Percentiles rank a stretch among this genome's conserved stretches.
phyloP scores from a whole-genome alignment of 2,888 invertebrate genomes.

The Brenthis daphne region DNA sequence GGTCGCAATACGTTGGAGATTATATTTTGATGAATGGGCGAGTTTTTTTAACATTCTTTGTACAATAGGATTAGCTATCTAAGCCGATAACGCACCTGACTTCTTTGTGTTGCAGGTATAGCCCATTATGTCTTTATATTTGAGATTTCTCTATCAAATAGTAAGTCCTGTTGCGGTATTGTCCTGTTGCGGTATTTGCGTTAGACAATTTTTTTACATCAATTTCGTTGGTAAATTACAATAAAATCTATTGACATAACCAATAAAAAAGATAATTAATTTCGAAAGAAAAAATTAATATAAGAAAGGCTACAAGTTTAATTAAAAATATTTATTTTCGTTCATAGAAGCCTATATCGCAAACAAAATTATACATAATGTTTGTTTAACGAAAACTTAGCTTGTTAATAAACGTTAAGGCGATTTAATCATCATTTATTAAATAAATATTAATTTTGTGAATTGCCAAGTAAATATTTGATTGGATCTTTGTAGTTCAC shows the following conservation, averaged over 20 bases:
- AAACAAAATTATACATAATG: slow-evolving; percentile 31
- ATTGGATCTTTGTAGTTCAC: slow-evolving; percentile 53
- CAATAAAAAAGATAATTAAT: not conserved
- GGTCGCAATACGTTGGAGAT: slow-evolving; percentile 64
- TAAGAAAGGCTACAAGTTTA: not conserved
- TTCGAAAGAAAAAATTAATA: not conserved
- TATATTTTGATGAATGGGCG: slow-evolving; percentile 65
- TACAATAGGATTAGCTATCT: slow-evolving; percentile 64
- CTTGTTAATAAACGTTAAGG: slow-evolving; percentile 45
- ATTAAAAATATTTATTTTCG: slow-evolving; percentile 10
- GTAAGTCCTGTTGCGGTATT: slow-evolving; percentile 60
- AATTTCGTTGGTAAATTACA: not conserved
- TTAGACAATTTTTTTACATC: slow-evolving; percentile 47
- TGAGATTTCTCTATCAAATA: slow-evolving; percentile 38
- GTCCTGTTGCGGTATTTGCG: slow-evolving; percentile 63
- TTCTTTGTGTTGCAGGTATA: slow-evolving; percentile 66
- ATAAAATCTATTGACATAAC: not conserved
- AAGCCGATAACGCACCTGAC: slow-evolving; percentile 78
- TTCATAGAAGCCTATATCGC: slow-evolving; percentile 14
- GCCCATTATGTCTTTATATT: slow-evolving; percentile 51
- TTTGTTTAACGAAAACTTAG: slow-evolving; percentile 38
- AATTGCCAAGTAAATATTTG: slow-evolving; percentile 67
- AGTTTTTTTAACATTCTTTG: slow-evolving; percentile 62
- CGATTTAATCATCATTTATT: slow-evolving; percentile 55
- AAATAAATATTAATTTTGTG: slow-evolving; percentile 70